A percentile compares a stretch with the other conserved stretches of the same genome.
These are phyloP conservation scores for Syngnathus acus DNA, from an alignment of 2,797 vertebrate genomes.

Conservation along the genomic window DNA sequence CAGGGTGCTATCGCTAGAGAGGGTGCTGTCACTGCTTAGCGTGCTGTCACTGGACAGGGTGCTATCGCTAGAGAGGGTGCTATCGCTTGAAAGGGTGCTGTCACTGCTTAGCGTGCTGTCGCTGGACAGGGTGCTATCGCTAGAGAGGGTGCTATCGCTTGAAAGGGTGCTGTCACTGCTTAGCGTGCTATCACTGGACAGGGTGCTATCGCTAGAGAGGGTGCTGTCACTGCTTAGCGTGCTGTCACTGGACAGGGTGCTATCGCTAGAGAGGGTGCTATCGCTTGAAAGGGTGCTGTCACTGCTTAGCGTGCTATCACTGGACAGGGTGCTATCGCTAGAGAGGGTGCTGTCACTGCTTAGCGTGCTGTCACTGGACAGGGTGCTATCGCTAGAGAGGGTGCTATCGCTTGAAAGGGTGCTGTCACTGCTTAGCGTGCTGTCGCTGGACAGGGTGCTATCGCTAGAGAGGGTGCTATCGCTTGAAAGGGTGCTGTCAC, in stretches of 20 bases:
- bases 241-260: background rate
- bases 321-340: no score
- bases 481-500: background rate
- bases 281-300: no score
- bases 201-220: background rate
- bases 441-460: background rate
- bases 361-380: no score
- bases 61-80: no score
- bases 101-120: no score
- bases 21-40: background rate
- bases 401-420: background rate
- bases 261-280: background rate
- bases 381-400: background rate
- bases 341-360: no score
- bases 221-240: background rate
- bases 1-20: no score
- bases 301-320: no score
- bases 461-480: background rate
- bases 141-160: background rate
- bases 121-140: no score
- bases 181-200: rapidly evolving
- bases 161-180: background rate
- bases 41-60: background rate
- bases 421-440: background rate
- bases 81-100: no score